A percentile compares a stretch with the other conserved stretches of the same genome.
phyloP scores from a whole-genome alignment of 2,113 vertebrate genomes.

The Takifugu bimaculatus region DNA sequence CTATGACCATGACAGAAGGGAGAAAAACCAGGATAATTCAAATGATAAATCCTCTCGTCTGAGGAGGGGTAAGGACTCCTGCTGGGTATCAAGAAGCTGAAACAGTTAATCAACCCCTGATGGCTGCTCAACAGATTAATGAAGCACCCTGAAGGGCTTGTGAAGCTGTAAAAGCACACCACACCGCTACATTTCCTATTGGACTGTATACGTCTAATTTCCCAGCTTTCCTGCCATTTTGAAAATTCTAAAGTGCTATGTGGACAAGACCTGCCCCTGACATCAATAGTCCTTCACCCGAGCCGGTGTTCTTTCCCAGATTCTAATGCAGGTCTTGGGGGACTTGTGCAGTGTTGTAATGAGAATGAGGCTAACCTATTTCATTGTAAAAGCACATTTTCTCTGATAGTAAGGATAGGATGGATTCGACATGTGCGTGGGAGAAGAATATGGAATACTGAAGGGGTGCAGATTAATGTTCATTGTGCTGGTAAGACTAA shows the following conservation, averaged over 20 bases:
- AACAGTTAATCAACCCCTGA: conserved; percentile 2
- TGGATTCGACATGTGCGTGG: conserved; percentile 5
- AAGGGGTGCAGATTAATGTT: not conserved
- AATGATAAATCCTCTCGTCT: conserved; percentile 18
- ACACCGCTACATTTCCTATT: not conserved
- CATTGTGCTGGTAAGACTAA: no score
- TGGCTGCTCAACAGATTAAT: conserved; percentile 6
- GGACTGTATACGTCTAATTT: not conserved
- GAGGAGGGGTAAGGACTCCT: conserved; percentile 14
- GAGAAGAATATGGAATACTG: conserved; percentile 2
- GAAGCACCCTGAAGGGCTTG: conserved; percentile 7
- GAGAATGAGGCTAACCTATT: conserved; percentile 19
- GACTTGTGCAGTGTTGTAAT: no score
- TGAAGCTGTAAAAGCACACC: not conserved
- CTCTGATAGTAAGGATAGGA: not conserved
- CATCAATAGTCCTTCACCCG: no score
- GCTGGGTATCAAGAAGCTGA: conserved; percentile 17
- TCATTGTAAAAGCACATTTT: conserved; percentile 4
- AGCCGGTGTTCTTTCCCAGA: no score
- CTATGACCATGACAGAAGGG: conserved; percentile 8
- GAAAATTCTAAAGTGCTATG: no score
- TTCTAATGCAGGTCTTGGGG: no score
- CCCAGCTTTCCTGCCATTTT: not conserved
- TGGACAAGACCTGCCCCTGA: no score
- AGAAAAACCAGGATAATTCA: conserved; percentile 26